Percentiles rank a stretch among this genome's conserved stretches.
Evolutionary conservation across 2,113 vertebrate genomes (phyloP).

Genomic region (Tylochromis polylepis): DNA sequence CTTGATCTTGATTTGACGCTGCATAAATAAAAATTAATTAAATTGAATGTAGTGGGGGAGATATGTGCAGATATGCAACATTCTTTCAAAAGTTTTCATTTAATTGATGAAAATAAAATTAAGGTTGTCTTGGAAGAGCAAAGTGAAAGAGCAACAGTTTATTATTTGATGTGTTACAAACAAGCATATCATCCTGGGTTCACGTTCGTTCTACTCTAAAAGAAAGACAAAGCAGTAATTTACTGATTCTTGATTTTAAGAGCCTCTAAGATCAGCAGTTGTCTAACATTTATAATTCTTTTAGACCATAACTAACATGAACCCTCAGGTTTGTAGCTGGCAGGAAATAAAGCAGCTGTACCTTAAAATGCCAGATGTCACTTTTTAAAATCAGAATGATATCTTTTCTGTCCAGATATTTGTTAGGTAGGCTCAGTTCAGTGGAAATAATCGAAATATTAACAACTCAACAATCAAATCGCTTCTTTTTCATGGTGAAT

Average conservation of each 20-base stretch:
- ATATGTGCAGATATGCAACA: no score
- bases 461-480: not conserved
- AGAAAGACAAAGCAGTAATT: not conserved
- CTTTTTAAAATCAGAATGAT: no score
- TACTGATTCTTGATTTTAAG: not conserved
- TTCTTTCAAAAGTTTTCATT: no score
- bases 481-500: fast-evolving
- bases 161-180: not conserved
- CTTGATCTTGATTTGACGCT: no score
- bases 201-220: not conserved
- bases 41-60: no score
- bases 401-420: no score
- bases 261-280: not conserved
- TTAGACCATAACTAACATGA: not conserved
- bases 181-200: not conserved
- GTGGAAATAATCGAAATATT: no score
- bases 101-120: not conserved
- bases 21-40: no score
- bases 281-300: not conserved
- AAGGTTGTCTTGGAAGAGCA: not conserved
- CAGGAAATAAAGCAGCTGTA: no score
- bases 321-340: no score
- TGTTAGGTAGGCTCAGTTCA: no score
- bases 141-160: not conserved
- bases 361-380: no score